These are phyloP conservation scores for Orycteropus afer DNA, from an alignment of 2,113 vertebrate species.

Conservation along the genomic window DNA sequence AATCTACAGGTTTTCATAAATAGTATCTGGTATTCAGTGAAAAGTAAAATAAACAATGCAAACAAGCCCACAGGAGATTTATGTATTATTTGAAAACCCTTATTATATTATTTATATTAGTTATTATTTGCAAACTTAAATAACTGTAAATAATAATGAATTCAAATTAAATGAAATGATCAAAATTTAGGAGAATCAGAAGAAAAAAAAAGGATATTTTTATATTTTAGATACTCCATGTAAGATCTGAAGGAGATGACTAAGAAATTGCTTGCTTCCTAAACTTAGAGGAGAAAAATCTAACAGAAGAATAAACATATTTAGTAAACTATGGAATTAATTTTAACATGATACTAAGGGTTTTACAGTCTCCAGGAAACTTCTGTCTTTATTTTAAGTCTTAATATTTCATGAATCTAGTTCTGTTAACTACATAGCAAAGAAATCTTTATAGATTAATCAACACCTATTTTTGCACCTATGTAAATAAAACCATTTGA, in stretches of 20 bases:
- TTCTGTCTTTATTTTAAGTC: not conserved
- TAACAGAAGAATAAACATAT: not conserved
- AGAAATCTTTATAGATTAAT: not conserved
- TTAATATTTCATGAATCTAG: not conserved
- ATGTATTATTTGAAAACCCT: too few species aligned
- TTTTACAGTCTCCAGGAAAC: not conserved
- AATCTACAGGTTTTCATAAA: too few species aligned
- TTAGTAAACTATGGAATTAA: not conserved
- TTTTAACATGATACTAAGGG: not conserved
- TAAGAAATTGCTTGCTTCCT: not conserved
- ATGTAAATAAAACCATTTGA: not conserved
- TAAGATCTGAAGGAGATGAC: not conserved
- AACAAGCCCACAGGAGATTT: not conserved
- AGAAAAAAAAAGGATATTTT: not conserved
- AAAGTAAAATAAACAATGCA: not conserved
- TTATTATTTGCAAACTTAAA: not conserved
- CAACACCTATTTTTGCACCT: not conserved
- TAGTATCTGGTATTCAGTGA: not conserved
- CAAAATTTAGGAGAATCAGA: not conserved
- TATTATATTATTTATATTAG: not conserved
- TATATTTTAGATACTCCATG: not conserved
- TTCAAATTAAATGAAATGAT: not conserved
- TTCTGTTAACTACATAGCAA: not conserved
- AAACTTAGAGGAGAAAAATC: not conserved
- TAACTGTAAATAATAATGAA: not conserved